phyloP scores from a whole-genome alignment of 2,888 invertebrate species.

The Eretmocerus hayati region DNA sequence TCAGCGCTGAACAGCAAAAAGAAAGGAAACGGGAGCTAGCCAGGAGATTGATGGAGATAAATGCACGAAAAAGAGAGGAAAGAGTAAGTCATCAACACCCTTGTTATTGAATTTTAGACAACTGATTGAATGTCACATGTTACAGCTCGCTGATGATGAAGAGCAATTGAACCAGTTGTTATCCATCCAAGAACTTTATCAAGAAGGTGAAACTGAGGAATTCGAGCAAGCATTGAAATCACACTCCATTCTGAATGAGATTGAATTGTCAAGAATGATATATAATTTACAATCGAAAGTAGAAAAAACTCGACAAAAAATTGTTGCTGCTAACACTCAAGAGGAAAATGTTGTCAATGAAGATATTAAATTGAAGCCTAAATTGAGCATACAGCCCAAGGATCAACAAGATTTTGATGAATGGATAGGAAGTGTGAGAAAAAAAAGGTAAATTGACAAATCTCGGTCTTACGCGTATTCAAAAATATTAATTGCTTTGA shows the following conservation, averaged over 20 bases:
- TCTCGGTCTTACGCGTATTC: no score
- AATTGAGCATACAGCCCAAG: slow-evolving; percentile 45
- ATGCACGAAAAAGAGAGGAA: slow-evolving; percentile 81
- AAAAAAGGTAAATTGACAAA: slow-evolving; percentile 54
- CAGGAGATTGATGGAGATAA: slow-evolving; percentile 76
- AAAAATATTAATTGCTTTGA: not conserved
- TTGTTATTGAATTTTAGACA: not conserved
- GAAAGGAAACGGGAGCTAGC: slow-evolving; percentile 83
- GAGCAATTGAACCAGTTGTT: slow-evolving; percentile 72
- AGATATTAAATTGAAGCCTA: slow-evolving; percentile 48
- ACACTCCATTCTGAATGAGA: slow-evolving; percentile 66
- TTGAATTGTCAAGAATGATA: slow-evolving; percentile 74
- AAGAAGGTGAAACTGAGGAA: slow-evolving; percentile 68
- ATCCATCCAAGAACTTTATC: slow-evolving; percentile 68
- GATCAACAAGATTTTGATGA: slow-evolving; percentile 51
- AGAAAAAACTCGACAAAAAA: slow-evolving; percentile 71
- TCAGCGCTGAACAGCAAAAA: slow-evolving; percentile 75
- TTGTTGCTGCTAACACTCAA: slow-evolving; percentile 60
- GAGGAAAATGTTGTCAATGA: slow-evolving; percentile 57
- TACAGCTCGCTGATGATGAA: slow-evolving; percentile 75
- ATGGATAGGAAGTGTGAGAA: slow-evolving; percentile 53
- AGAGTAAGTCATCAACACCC: slow-evolving; percentile 47
- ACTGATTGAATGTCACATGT: not conserved
- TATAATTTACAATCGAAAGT: slow-evolving; percentile 63
- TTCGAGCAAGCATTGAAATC: slow-evolving; percentile 68